These are phyloP conservation scores for Phenacoccus solenopsis DNA, from an alignment of 1,140 invertebrate genomes.

Conservation along the genomic window DNA sequence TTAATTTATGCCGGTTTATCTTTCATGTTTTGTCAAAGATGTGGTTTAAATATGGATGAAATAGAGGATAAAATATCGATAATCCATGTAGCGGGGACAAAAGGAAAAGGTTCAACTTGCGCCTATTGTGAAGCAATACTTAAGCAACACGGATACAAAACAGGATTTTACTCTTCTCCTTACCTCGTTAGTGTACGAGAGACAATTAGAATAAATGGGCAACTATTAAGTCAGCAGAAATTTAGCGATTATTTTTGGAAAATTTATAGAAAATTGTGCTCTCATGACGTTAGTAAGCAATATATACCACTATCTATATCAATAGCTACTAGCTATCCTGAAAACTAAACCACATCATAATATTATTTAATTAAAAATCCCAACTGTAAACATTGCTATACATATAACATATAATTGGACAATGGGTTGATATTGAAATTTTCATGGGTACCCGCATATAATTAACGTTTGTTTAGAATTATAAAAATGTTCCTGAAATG, in stretches of 20 bases:
- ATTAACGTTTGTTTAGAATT: background rate
- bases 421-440: too few species aligned
- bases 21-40: background rate
- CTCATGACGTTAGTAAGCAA: conserved; percentile 32
- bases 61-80: conserved; percentile 49
- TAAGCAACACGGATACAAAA: conserved; percentile 66
- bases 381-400: too few species aligned
- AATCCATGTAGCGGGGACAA: conserved; percentile 92
- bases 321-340: too few species aligned
- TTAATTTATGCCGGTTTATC: too few species aligned
- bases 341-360: too few species aligned
- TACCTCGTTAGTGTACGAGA: conserved; percentile 88
- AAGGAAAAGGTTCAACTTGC: conserved; percentile 92
- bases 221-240: conserved; percentile 51
- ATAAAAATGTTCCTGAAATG: conserved; percentile 48
- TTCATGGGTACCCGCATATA: too few species aligned
- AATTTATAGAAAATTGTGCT: conserved; percentile 52
- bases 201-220: conserved; percentile 78
- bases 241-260: conserved; percentile 77
- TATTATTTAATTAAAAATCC: too few species aligned
- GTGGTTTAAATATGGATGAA: background rate
- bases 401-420: too few species aligned
- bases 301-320: too few species aligned
- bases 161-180: conserved; percentile 93
- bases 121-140: conserved; percentile 85